Conservation (phyloP, 2,888 invertebrate genomes). For the Synergus umbraculus region DNA sequence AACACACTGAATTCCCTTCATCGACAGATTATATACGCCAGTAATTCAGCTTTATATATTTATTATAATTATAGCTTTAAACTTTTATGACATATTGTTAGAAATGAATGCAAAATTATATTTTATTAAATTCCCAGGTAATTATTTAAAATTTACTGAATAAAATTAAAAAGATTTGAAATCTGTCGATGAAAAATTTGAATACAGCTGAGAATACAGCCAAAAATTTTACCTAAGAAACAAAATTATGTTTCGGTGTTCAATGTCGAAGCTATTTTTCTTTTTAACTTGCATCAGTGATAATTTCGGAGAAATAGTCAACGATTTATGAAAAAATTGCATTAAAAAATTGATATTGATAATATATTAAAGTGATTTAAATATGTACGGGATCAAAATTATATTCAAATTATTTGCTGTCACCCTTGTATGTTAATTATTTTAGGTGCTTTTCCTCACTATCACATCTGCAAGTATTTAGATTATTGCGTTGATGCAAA, state of each 20-base stretch:
- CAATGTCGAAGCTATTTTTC: background rate
- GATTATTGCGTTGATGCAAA: slow-evolving; percentile 10
- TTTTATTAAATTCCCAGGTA: slow-evolving; percentile 1
- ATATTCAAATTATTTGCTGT: slow-evolving; percentile 25
- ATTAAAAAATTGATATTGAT: slow-evolving; percentile 14
- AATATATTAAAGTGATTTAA: background rate
- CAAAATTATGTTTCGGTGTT: slow-evolving; percentile 27
- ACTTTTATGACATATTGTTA: too few species aligned
- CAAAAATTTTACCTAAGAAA: slow-evolving; percentile 25
- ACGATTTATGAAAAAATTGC: background rate
- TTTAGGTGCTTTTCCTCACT: slow-evolving; percentile 6
- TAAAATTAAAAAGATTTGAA: background rate
- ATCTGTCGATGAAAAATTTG: slow-evolving; percentile 24
- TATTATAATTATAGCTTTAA: background rate
- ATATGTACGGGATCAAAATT: background rate
- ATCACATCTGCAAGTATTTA: slow-evolving; percentile 21
- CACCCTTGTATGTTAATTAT: slow-evolving; percentile 27
- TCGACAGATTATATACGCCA: slow-evolving; percentile 26
- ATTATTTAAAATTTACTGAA: background rate
- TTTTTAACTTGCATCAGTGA: slow-evolving; percentile 33
- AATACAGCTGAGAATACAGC: background rate
- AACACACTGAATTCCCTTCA: background rate
- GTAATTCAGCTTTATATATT: slow-evolving; percentile 3
- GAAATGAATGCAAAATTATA: background rate
- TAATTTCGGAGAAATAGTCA: background rate